Evolutionary conservation across 2,888 invertebrate genomes (phyloP).

Genomic region (Phengaris alcon): DNA sequence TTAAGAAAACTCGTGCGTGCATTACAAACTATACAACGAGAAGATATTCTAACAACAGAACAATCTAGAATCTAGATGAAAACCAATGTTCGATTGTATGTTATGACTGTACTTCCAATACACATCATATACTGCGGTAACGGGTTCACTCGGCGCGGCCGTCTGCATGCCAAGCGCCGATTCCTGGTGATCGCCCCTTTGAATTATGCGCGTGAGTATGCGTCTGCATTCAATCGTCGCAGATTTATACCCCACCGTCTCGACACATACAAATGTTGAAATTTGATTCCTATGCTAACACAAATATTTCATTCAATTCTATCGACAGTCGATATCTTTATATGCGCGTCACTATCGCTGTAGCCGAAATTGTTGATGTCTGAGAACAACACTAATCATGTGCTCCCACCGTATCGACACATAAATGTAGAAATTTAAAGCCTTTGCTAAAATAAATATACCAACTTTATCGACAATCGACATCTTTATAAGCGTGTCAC

Average conservation of each 20-base stretch:
- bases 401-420: no score
- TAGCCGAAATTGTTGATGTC: background rate
- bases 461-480: no score
- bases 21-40: background rate
- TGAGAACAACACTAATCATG: no score
- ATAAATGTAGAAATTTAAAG: no score
- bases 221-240: conserved; percentile 69
- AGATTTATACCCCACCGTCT: conserved; percentile 61
- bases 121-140: conserved; percentile 68
- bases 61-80: conserved; percentile 6
- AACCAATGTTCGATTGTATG: background rate
- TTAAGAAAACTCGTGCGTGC: no score
- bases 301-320: conserved; percentile 32
- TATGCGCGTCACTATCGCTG: no score
- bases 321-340: conserved; percentile 41
- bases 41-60: background rate
- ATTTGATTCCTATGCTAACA: conserved; percentile 39
- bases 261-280: conserved; percentile 66
- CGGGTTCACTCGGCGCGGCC: conserved; percentile 67
- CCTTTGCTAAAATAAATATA: background rate
- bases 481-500: no score
- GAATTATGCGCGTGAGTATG: conserved; percentile 74
- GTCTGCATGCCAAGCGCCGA: conserved; percentile 74
- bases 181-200: conserved; percentile 76
- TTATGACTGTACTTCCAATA: conserved; percentile 42